Percentiles rank a stretch among this genome's conserved stretches.
phyloP scores from a whole-genome alignment of 1,140 invertebrate species.

The Palaemon carinicauda region DNA sequence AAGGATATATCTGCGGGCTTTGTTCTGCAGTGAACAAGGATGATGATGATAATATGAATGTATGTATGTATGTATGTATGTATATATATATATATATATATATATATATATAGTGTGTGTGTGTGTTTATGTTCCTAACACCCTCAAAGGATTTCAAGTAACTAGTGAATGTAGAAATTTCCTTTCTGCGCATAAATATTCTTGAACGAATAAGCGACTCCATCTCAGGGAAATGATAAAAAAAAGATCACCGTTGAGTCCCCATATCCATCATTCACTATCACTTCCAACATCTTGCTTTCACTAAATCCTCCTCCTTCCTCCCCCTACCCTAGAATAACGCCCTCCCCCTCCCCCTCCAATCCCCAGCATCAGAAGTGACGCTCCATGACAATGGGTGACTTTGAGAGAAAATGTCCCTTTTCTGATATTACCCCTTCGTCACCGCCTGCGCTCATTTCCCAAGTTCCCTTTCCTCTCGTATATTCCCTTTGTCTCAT shows the following conservation, averaged over 20 bases:
- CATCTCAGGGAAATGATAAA: neutral
- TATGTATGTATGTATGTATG: neutral
- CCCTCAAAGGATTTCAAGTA: neutral
- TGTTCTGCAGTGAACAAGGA: too few relatives aligned
- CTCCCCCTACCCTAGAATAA: neutral
- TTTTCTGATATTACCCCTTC: neutral
- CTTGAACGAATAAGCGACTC: too few relatives aligned
- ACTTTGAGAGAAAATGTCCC: neutral
- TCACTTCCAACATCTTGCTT: neutral
- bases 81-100: conserved; percentile 19
- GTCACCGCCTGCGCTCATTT: neutral
- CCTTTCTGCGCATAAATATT: too few relatives aligned
- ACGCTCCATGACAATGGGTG: too few relatives aligned
- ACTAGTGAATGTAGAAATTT: neutral
- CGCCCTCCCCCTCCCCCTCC: neutral
- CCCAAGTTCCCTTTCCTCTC: neutral
- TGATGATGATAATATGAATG: too few relatives aligned
- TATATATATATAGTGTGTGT: conserved; percentile 1
- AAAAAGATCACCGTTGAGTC: neutral
- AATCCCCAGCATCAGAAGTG: too few relatives aligned
- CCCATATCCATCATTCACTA: neutral
- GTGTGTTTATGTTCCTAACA: neutral
- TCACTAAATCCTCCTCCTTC: neutral
- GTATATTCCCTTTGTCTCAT: neutral
- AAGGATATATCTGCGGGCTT: too few relatives aligned